Percentiles rank a stretch among this genome's conserved stretches.
phyloP scores from a whole-genome alignment of 2,797 vertebrate genomes.

The Sarcoramphus papa region DNA sequence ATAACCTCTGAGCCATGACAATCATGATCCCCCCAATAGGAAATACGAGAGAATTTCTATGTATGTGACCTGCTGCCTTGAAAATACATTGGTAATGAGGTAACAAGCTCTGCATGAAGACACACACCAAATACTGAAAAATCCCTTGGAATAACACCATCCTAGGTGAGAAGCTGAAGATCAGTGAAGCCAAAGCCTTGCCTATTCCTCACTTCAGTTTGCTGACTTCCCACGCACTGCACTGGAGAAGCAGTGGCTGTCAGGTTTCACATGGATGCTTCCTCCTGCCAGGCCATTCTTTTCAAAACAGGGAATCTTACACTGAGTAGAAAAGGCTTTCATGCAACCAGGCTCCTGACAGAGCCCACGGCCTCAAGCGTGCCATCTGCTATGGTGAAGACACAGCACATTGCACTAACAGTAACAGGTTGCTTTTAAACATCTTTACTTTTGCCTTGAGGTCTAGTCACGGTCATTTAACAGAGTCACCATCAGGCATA shows the following conservation, averaged over 20 bases:
- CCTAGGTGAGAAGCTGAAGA: not conserved
- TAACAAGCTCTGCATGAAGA: not conserved
- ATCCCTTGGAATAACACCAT: not conserved
- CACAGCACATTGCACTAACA: not conserved
- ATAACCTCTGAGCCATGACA: not conserved
- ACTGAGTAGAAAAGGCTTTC: not conserved
- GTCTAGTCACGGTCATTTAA: not conserved
- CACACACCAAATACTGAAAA: not conserved
- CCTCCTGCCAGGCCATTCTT: not conserved
- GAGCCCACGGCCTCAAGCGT: rapidly evolving
- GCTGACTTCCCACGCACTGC: not conserved
- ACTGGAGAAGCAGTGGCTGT: not conserved
- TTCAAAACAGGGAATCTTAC: not conserved
- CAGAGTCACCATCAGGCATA: not conserved
- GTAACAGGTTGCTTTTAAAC: not conserved
- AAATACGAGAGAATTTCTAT: not conserved
- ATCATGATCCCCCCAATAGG: rapidly evolving
- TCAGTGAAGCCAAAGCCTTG: not conserved
- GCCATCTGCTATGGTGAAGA: not conserved
- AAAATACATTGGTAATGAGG: not conserved
- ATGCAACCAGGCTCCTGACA: not conserved
- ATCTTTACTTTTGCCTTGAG: not conserved
- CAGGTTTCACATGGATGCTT: not conserved
- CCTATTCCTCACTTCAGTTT: not conserved
- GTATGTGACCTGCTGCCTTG: not conserved